Conservation (phyloP, 2,113 vertebrate genomes). For the Clarias batrachus region DNA sequence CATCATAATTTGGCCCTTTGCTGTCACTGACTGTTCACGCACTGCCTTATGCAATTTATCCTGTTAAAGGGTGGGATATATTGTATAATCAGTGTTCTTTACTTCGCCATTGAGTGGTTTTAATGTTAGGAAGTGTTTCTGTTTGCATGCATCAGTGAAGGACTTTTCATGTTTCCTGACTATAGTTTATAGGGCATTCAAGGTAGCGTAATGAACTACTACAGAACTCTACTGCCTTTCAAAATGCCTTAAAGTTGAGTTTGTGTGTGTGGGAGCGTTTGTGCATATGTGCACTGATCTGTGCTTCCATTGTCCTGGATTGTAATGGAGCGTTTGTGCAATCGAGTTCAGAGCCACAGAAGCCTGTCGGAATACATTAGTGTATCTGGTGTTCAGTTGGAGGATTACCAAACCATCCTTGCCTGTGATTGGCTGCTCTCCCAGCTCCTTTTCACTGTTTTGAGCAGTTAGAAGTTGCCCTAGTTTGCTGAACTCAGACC, state of each 20-base stretch:
- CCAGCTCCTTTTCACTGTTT: background rate
- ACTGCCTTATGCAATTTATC: too few relatives aligned
- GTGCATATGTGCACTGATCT: slow-evolving; percentile 23
- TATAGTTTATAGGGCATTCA: background rate
- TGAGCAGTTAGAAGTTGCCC: background rate
- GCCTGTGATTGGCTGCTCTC: slow-evolving; percentile 24
- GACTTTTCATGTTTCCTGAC: background rate
- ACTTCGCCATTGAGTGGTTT: too few relatives aligned
- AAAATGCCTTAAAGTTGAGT: slow-evolving; percentile 17
- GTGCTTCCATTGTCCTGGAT: slow-evolving; percentile 56
- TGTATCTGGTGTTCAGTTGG: slow-evolving; percentile 8
- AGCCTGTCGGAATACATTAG: slow-evolving; percentile 55
- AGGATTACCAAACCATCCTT: slow-evolving; percentile 15
- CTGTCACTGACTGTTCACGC: too few relatives aligned
- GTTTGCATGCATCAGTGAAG: background rate
- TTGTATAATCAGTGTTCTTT: too few relatives aligned
- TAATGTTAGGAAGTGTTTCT: background rate
- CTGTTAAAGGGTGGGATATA: too few relatives aligned
- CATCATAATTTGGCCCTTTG: too few relatives aligned
- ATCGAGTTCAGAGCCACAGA: slow-evolving; percentile 22
- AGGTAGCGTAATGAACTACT: background rate
- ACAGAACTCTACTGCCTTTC: background rate
- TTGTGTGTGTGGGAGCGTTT: background rate
- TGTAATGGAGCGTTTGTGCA: slow-evolving; percentile 27
- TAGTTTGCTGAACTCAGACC: background rate